Evolutionary conservation across 2,797 vertebrate species (phyloP), one percentile per base, ranked within the genome.

Genomic region (Parauchenoglanis ngamensis): DNA sequence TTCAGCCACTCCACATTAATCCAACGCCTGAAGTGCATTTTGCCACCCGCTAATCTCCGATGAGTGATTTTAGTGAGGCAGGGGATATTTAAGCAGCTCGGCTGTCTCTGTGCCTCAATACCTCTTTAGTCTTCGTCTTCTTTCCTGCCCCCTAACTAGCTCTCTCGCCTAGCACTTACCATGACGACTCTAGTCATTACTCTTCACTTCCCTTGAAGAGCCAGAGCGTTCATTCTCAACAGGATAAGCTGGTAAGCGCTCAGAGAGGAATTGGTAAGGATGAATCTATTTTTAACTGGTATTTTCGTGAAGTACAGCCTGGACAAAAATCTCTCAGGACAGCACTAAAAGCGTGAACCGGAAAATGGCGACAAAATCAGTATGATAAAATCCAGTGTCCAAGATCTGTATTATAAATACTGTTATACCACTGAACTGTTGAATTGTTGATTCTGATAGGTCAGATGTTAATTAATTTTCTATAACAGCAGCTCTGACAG

Each of bases 1-100:
- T 63, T 83, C 23, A 77, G 81, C 61, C 82, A 78, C 75, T 79
- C 63, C n/a, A 46, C 75, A 80, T 84, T 87, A 84, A 79, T 87
- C 82, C 84, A n/a, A 56, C 3, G 63, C 80, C 61, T 78, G 57
- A 80, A 72, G 63, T 52, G 86, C 72, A 40, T 83, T 83, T 84
- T 85, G 57, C 70, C 72, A 75, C 19, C 56, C 15, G 78, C 70
- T 89, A 76, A 85, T 83, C 87, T 88, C 59, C 17, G 49, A 17
- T 81, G 82, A 85, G 82, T 81, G 85, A 79, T 79, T 63, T 63
- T 81, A 63, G 57, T 40, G 6, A 46, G 35, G 57, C 35, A 13
- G 28, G 65, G 35, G 52, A 61, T 73, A 70, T 73, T 80, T 61
- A 63, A 83, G 70, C 68, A 76, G 56, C 44, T 21, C n/a, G 1